A percentile compares a stretch with the other conserved stretches of the same genome.
phyloP scores from a whole-genome alignment of 2,797 vertebrate genomes.

The Scyliorhinus canicula region DNA sequence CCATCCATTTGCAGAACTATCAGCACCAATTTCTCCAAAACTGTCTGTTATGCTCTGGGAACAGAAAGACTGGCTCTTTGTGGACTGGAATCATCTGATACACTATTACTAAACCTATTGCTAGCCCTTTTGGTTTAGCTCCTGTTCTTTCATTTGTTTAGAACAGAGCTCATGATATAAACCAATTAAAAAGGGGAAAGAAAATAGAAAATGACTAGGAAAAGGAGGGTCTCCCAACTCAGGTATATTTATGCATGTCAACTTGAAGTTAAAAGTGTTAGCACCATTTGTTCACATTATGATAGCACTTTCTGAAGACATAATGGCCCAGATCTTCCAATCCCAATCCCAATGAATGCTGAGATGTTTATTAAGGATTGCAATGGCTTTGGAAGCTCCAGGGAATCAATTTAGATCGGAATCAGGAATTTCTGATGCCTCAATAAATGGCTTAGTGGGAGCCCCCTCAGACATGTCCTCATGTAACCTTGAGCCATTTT shows the following conservation, averaged over 20 bases:
- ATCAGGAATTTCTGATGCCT: too few species aligned
- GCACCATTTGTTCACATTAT: background rate
- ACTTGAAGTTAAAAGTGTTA: background rate
- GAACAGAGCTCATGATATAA: background rate
- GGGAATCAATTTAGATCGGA: too few species aligned
- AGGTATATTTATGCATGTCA: background rate
- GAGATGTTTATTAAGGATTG: too few species aligned
- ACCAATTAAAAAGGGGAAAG: background rate
- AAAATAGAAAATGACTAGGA: background rate
- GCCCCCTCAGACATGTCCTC: too few species aligned
- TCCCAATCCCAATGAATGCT: too few species aligned
- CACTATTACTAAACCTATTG: background rate
- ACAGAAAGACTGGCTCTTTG: background rate
- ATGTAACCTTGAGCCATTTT: too few species aligned
- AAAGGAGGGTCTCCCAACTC: background rate
- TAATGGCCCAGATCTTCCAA: too few species aligned
- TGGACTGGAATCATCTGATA: background rate
- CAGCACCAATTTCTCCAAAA: background rate
- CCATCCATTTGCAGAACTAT: background rate
- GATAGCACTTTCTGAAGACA: background rate
- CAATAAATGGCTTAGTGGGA: too few species aligned
- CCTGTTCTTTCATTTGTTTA: background rate
- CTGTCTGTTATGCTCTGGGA: too few species aligned
- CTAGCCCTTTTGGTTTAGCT: background rate
- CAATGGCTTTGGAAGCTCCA: too few species aligned